Evolutionary conservation across 2,888 invertebrate genomes (phyloP), one percentile per base, ranked within the genome.

Genomic region (Itoplectis maculator): DNA sequence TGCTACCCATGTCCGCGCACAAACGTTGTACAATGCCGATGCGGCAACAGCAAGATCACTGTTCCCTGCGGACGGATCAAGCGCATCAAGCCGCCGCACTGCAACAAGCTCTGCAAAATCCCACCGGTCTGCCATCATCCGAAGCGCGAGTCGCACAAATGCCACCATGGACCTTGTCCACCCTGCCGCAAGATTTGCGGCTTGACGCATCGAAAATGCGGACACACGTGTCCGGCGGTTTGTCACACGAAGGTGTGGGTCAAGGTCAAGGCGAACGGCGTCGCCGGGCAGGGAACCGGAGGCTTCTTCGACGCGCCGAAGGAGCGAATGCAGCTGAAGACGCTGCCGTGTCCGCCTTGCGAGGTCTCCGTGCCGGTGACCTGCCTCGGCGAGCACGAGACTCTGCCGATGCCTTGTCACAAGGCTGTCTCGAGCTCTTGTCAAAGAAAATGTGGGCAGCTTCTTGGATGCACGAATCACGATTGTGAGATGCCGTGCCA

Each of bases 51-150:
- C 0, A 95, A 94, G 59, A 93, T 97, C 13, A 95, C 94, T 9
- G 97, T 98, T 0, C 97, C 98, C 0, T 99, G 99, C 93, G 98
- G 98, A 0, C 94, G 96, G 78, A 96, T 97, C 88, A 95, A 95
- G 76, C 94, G 94, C 85, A 96, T 96, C 0, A 96, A 96, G 87
- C 97, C 97, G 8, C 98, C 98, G 0, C 95, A 95, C 88, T 99
- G 99, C 89, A 94, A 93, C 79, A 94, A 95, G 76, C 93, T 93
- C 0, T 98, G 98, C 93, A 95, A 96, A 88, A 94, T 95, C 63
- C 96, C 96, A 45, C 95, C 97, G 3, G 96, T 96, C 90, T 99
- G 99, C 93, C 97, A 98, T 87, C 99, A 99, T 91, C 90, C 94
- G 4, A 94, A 94, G 82, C 95, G 96, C 79, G 95, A 96, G 86